Evolutionary conservation across 2,797 vertebrate species (phyloP), one percentile per base, ranked within the genome.

Genomic region (Sebastes nivosus): DNA sequence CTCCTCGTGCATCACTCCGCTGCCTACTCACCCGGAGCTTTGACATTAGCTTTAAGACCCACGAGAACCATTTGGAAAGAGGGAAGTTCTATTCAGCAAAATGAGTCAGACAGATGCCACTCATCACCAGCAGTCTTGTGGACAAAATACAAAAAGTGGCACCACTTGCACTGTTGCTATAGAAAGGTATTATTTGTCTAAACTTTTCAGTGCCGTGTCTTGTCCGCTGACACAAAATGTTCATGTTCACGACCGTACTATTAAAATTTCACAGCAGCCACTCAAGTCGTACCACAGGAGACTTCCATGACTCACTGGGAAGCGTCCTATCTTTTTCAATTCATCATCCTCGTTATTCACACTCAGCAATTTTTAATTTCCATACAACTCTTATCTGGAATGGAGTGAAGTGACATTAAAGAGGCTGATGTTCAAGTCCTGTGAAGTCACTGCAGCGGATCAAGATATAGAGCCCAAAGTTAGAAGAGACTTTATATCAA

Each of bases 351-450:
- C 25, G 13, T 84, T 83, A 83, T 73, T 89, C 72, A 69, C 78
- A 77, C 72, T 82, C 79, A 81, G 80, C 66, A 64, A 50, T 67
- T 83, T 89, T 88, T 85, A 85, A 90, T 85, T 88, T 83, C 68
- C 80, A 63, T 34, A 38, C 70, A 70, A 72, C 30, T 65, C 77
- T 90, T 88, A 91, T 92, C 83, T 84, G 24, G 22, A 76, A 72
- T 72, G 71, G 73, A 88, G 83, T 72, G 70, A 81, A 83, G 68
- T 86, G 85, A 88, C 71, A 88, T 89, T 74, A 85, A 89, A 90
- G 64, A 72, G 61, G 38, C 64, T 75, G 80, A 80, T 27, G 76
- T 55, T 78, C 38, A 63, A 81, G 54, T 64, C 66, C 67, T 86
- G 72, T 89, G 73, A 90, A 89, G 83, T 82, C 65, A 58, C 57